Evolutionary conservation across 2,113 vertebrate species (phyloP).

Genomic region (Bubo scandiacus): DNA sequence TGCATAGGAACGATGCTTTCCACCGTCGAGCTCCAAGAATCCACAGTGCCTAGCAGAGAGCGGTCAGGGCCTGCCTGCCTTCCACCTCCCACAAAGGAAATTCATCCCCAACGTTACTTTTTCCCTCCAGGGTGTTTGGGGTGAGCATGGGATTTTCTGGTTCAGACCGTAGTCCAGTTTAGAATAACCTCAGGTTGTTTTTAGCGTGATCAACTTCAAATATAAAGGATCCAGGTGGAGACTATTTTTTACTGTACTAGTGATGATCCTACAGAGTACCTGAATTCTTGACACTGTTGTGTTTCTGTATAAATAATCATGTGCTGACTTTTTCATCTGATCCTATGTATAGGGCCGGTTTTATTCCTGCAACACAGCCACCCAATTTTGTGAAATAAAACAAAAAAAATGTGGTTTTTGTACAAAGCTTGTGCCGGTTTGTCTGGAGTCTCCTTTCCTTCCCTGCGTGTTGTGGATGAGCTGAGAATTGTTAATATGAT

Average conservation of each 20-base stretch:
- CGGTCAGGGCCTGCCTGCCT: conserved; percentile 13
- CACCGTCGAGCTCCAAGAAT: not conserved
- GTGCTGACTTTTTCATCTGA: conserved; percentile 52
- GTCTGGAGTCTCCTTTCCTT: conserved; percentile 5
- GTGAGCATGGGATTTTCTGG: conserved; percentile 48
- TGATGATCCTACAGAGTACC: conserved; percentile 14
- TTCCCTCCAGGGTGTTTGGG: conserved; percentile 21
- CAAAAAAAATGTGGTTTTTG: conserved; percentile 66
- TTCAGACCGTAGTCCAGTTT: conserved; percentile 59
- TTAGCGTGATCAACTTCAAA: conserved; percentile 58
- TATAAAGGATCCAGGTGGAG: conserved; percentile 58
- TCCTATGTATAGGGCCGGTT: conserved; percentile 54
- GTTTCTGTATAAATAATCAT: conserved; percentile 49
- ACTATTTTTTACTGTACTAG: conserved; percentile 71
- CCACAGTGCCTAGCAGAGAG: conserved; percentile 7
- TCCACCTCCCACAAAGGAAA: conserved; percentile 25
- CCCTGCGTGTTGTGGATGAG: not conserved
- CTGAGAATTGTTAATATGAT: fast-evolving
- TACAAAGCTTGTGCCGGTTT: conserved; percentile 47
- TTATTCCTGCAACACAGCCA: conserved; percentile 59
- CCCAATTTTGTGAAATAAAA: conserved; percentile 67
- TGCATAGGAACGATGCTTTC: not conserved
- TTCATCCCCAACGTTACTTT: not conserved
- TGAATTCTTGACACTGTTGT: conserved; percentile 13
- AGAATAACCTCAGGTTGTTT: conserved; percentile 76